Evolutionary conservation across 2,113 vertebrate species (phyloP), one percentile per base, ranked within the genome.

Genomic region (Talpa occidentalis): DNA sequence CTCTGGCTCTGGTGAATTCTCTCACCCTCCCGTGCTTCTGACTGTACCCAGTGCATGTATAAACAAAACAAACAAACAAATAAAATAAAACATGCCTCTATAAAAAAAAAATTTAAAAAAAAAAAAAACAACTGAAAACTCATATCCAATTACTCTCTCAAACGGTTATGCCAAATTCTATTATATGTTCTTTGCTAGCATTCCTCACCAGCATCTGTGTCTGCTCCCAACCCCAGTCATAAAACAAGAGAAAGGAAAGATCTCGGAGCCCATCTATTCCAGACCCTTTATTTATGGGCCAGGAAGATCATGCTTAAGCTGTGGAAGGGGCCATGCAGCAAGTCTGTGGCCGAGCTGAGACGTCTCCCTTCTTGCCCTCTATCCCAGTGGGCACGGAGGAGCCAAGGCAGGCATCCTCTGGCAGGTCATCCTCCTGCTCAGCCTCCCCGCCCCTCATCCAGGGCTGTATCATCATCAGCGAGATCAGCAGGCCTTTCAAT

Each of bases 201-300:
- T 69, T 85, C 54, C 22, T 91, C 44, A 8, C 47, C 28, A 66
- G 40, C 28, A 81, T 44, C 62, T 44, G 28, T 19, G 60, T 28
- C 37, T 77, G 60, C 35, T 87, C 72, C 80, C 69, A 77, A 88
- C 21, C 49, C 73, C 62, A 86, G 85, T 86, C 73, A 69, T 83
- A 93, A 93, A 81, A 91, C 30, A 59, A 4, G 1, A 30, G 40
- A 28, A 28, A 64, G 60, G 49, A 89, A 79, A 87, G 56, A n/a
- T 9, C 42, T 74, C 30, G 44, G 47, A 37, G 40, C 47, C 76
- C 11, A 35, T 72, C 35, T 88, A 3, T 49, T 54, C 42, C 79
- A 42, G 70, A 37, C 42, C n/a, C 56, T 66, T 89, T 86, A 64
- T 82, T 49, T 76, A 69, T 21, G 62, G 37, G 37, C n/a, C 64